Evolutionary conservation across 2,113 vertebrate species (phyloP).

Genomic region (Deroptyus accipitrinus): DNA sequence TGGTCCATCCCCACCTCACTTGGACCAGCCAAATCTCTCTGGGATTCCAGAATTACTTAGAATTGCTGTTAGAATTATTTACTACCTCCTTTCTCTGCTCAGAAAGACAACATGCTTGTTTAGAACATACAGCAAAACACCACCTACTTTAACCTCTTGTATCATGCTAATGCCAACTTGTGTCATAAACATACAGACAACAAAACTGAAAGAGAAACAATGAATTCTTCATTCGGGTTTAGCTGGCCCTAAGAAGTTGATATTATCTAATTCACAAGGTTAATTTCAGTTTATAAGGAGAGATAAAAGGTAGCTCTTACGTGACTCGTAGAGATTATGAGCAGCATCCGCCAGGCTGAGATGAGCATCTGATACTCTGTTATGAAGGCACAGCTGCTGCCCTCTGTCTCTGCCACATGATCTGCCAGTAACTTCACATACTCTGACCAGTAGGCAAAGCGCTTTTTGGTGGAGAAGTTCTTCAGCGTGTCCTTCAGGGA

Average conservation of each 20-base stretch:
- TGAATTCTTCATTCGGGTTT: neutral
- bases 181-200: neutral
- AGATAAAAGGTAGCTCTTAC: constrained; percentile 70
- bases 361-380: constrained; percentile 90
- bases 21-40: neutral
- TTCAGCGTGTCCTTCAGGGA: constrained; percentile 89
- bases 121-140: neutral
- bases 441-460: constrained; percentile 96
- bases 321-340: constrained; percentile 90
- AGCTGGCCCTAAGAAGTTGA: neutral
- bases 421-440: constrained; percentile 87
- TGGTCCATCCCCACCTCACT: neutral
- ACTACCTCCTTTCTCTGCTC: neutral
- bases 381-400: constrained; percentile 80
- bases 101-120: neutral
- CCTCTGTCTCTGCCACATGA: constrained; percentile 84
- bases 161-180: neutral
- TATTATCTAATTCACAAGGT: neutral
- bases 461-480: constrained; percentile 85
- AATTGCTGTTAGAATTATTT: neutral
- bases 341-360: constrained; percentile 92
- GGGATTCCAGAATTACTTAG: neutral
- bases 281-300: neutral
- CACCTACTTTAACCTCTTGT: neutral
- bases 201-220: accelerated